Base-by-base conservation (phyloP, 2,888 invertebrate genomes). In the Chrysolina americana region DNA sequence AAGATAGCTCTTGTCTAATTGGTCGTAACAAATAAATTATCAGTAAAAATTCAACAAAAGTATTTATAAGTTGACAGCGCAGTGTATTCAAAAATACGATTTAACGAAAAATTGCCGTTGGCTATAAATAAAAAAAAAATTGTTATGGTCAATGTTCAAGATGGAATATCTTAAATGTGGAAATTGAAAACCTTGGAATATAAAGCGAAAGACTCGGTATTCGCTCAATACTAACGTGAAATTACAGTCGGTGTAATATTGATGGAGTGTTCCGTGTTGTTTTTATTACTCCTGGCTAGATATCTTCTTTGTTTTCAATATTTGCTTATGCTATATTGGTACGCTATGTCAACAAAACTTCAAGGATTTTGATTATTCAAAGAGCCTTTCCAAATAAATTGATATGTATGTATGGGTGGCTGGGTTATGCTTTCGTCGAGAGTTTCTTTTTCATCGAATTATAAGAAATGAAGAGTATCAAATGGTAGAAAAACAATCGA, bases 301-400 rank as follows among this genome's bases (percentile, higher is more conserved):
- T 65, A 65, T 73, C 70, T 73, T 48, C 70, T 65, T 65, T 65
- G 62, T 73, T 70, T 73, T 73, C 73, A 73, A 73, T 73, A 73
- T 73, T 70, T 73, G 73, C 41, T 47, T 69, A 65, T 73, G 19
- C 23, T 53, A 5, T 53, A 53, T 53, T 53, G 53, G 13, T 21
- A 73, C 65, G 53, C 44, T 70, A 73, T 73, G 73, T 73, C 73
- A 70, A 73, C 73, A 73, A 73, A 70, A 50, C 73, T 65, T 70
- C n/a, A 41, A 69, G 70, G 70, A 70, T 65, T 70, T 70, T 70
- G 73, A 73, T 73, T 73, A 73, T 70, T 73, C 73, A 70, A 63
- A 73, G 56, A 73, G 73, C 73, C 70, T 73, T 73, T 65, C 65
- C 21, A 53, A 63, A 69, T 73, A 70, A 73, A 70, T 73, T 73